A percentile compares a stretch with the other conserved stretches of the same genome.
phyloP scores from a whole-genome alignment of 2,797 vertebrate species.

The Neomorphus geoffroyi region DNA sequence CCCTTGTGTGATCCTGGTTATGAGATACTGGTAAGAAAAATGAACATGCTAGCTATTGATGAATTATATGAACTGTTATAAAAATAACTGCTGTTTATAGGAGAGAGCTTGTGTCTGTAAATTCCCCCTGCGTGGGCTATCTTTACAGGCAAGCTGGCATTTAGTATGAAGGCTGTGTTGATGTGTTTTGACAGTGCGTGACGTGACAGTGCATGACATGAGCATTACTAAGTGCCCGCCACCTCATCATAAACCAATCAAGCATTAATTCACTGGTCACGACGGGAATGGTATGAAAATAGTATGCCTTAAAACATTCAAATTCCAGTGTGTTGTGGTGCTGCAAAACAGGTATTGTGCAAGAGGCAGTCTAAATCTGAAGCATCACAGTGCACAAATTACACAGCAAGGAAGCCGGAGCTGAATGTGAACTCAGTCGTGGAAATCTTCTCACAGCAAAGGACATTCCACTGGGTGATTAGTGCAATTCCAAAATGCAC shows the following conservation, averaged over 20 bases:
- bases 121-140: slow-evolving; percentile 56
- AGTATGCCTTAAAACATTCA: neutral
- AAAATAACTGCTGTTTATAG: slow-evolving; percentile 42
- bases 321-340: neutral
- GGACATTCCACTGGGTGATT: neutral
- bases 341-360: neutral
- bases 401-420: neutral
- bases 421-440: neutral
- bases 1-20: neutral
- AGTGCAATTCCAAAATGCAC: neutral
- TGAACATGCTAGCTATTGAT: neutral
- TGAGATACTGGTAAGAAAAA: neutral
- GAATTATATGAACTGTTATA: slow-evolving; percentile 25
- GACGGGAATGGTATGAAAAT: neutral
- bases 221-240: neutral
- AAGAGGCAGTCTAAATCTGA: neutral
- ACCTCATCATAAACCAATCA: neutral
- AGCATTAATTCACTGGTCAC: slow-evolving; percentile 28
- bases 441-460: neutral
- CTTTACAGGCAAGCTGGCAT: slow-evolving; percentile 55
- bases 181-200: slow-evolving; percentile 56
- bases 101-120: slow-evolving; percentile 42
- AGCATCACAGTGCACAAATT: neutral
- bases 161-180: slow-evolving; percentile 42
- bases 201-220: slow-evolving; percentile 52